phyloP scores from a whole-genome alignment of 2,797 vertebrate genomes.

The Oophaga sylvatica region DNA sequence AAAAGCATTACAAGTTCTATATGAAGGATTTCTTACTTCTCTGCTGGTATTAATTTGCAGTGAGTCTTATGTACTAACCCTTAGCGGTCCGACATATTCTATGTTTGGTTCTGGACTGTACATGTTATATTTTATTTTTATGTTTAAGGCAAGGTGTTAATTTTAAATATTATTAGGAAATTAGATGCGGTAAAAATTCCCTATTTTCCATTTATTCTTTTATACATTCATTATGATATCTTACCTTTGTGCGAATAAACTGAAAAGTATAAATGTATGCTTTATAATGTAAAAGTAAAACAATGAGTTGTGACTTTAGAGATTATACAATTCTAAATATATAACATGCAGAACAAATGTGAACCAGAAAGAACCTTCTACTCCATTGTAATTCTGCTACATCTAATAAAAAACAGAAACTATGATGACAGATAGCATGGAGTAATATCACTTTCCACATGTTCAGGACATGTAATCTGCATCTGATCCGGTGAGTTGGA shows the following conservation, averaged over 20 bases:
- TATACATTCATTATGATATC: background rate
- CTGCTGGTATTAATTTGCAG: too few relatives aligned
- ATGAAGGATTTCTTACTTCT: too few relatives aligned
- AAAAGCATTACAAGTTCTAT: too few relatives aligned
- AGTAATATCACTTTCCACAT: conserved; percentile 35
- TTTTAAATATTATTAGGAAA: background rate
- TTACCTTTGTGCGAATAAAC: background rate
- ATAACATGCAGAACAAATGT: conserved; percentile 41
- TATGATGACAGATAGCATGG: conserved; percentile 18
- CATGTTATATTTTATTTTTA: background rate
- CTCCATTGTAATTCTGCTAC: background rate
- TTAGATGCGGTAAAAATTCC: background rate
- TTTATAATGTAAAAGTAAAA: background rate
- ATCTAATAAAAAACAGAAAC: conserved; percentile 53
- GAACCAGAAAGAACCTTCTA: conserved; percentile 20
- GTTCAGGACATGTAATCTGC: conserved; percentile 28
- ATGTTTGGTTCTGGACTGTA: too few relatives aligned
- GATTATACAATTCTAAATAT: background rate
- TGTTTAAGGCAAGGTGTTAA: background rate
- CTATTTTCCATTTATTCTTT: background rate
- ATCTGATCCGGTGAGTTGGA: conserved; percentile 11
- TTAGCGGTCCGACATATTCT: too few relatives aligned
- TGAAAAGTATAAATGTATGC: background rate
- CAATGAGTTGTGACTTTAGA: background rate
- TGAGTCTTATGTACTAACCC: too few relatives aligned